A percentile compares a stretch with the other conserved stretches of the same genome.
Evolutionary conservation across 2,888 invertebrate genomes (phyloP).

Genomic region (Willowsia nigromaculata): DNA sequence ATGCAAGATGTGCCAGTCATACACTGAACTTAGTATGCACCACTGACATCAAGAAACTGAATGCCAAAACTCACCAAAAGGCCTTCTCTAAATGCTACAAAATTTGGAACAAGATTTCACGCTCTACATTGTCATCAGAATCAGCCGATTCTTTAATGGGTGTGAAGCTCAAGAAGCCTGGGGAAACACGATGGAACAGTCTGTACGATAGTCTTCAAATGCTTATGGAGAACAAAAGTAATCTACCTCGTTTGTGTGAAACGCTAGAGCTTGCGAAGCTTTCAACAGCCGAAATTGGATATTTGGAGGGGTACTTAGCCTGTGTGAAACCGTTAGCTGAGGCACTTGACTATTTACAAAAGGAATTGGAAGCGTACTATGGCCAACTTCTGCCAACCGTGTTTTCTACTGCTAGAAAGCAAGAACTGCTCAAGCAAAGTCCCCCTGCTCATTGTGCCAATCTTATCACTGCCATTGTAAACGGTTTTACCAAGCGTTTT

Average conservation of each 20-base stretch:
- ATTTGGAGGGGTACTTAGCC: background rate
- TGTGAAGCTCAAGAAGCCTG: background rate
- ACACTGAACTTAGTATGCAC: conserved; percentile 9
- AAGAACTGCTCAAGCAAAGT: background rate
- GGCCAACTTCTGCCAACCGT: background rate
- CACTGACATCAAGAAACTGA: no score
- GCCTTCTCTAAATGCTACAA: background rate
- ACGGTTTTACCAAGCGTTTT: conserved; percentile 27
- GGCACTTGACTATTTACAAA: background rate
- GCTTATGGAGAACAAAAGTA: background rate
- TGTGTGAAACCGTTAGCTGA: background rate
- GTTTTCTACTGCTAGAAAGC: no score
- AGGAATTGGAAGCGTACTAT: background rate
- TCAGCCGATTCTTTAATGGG: background rate
- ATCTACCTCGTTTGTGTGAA: background rate
- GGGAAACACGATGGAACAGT: conserved; percentile 3
- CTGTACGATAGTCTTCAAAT: background rate
- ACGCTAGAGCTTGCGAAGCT: background rate
- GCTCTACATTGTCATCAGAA: no score
- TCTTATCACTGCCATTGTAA: background rate
- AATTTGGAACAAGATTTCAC: no score
- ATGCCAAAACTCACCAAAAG: no score
- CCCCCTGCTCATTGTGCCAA: background rate
- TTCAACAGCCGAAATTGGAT: background rate
- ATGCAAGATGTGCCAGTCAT: background rate